These are phyloP conservation scores for Mobula hypostoma DNA, from an alignment of 2,113 vertebrate genomes.

Conservation along the genomic window DNA sequence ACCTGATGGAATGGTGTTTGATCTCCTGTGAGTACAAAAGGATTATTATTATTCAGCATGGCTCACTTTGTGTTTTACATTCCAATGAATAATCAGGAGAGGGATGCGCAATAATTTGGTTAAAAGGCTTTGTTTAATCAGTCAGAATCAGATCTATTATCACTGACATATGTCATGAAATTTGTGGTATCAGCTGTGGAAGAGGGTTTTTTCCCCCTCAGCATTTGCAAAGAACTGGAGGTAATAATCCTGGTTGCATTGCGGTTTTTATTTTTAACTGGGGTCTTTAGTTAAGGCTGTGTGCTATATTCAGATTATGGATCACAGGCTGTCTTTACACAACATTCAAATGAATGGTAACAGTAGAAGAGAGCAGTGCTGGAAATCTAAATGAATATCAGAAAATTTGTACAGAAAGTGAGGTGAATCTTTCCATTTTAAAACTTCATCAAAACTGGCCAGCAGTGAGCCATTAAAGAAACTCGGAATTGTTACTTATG, in stretches of 20 bases:
- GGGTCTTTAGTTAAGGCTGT: background rate
- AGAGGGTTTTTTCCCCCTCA: background rate
- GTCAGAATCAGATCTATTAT: too few species aligned
- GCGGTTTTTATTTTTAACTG: background rate
- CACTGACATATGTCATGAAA: too few species aligned
- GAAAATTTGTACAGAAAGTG: background rate
- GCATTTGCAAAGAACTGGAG: background rate
- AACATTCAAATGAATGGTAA: background rate
- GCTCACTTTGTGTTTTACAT: background rate
- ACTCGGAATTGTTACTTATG: background rate
- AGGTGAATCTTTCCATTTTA: background rate
- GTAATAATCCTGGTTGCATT: background rate
- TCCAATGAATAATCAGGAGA: background rate
- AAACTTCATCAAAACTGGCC: background rate
- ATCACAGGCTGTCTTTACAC: background rate
- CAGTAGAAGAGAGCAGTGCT: background rate
- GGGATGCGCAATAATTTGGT: background rate
- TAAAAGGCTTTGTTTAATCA: background rate
- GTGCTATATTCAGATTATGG: too few species aligned
- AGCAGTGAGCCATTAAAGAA: background rate
- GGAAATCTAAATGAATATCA: background rate
- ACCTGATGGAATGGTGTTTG: slow-evolving; percentile 81
- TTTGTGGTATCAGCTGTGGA: too few species aligned
- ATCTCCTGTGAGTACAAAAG: slow-evolving; percentile 74
- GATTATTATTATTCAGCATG: slow-evolving; percentile 30